Conservation (phyloP, 2,888 invertebrate species). For the Monopis laevigella region DNA sequence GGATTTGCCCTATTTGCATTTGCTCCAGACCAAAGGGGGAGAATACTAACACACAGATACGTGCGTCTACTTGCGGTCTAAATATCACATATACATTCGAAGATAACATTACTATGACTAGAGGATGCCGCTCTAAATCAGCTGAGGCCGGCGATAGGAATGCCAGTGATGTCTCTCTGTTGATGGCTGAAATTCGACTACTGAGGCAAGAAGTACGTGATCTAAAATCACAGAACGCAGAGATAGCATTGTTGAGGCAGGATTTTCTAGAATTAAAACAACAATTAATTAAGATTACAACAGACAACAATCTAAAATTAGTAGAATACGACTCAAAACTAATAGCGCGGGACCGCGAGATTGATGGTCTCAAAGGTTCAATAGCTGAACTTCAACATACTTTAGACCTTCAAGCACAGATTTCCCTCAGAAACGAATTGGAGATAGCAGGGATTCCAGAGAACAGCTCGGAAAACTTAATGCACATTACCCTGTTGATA, state of each 20-base stretch:
- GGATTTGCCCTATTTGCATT: background rate
- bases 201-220: background rate
- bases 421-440: slow-evolving; percentile 4
- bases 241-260: background rate
- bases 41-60: background rate
- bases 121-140: background rate
- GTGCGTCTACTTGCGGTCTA: background rate
- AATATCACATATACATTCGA: background rate
- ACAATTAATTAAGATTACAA: background rate
- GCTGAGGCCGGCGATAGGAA: background rate
- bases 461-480: slow-evolving; percentile 1
- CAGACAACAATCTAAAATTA: background rate
- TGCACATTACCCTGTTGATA: background rate
- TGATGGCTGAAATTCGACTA: background rate
- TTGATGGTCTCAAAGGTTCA: slow-evolving; percentile 10
- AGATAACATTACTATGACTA: background rate
- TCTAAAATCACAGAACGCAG: background rate
- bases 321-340: background rate
- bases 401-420: slow-evolving; percentile 11
- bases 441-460: slow-evolving; percentile 10
- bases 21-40: slow-evolving; percentile 1
- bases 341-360: slow-evolving; percentile 6
- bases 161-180: background rate
- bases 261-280: background rate
- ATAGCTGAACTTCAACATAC: slow-evolving; percentile 15